Evolutionary conservation across 2,113 vertebrate species (phyloP), one percentile per base, ranked within the genome.

Genomic region (Fulica atra): DNA sequence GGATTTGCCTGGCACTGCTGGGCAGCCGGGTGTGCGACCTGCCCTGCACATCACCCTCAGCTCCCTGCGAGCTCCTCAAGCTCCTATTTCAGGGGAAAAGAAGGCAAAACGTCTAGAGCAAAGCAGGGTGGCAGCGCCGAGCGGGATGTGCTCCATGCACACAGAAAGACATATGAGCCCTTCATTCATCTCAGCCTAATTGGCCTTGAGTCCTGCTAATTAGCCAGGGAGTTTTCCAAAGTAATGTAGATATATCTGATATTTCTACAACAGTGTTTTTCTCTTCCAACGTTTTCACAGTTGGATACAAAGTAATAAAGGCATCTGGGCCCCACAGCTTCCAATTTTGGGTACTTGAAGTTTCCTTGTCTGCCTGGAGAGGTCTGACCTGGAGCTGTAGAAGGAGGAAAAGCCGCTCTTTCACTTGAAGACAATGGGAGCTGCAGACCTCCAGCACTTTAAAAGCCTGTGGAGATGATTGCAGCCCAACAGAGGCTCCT

Each of bases 1-100:
- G 65, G 65, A 4, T 44, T 36, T 0, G 2, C 4, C 2, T 3
- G 60, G 72, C 4, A 2, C 53, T 6, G 48, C 54, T 18, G 61
- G 82, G 51, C 50, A 11, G 28, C 0, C 13, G 73, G 66, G 69
- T 4, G 25, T 15, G 54, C 4, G 4, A 54, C 24, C 42, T 35
- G 54, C 40, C 60, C 57, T 2, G 2, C 7, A 1, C 13, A 12
- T 65, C 8, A 1, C 53, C 65, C 79, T 70, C 46, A 16, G 3
- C 65, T 18, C 65, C 54, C 46, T 9, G 36, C 6, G 2, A 64
- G 54, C 16, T 63, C 36, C 81, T 29, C 9, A 2, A 51, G 35
- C 11, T n/a, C 29, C 13, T 5, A 6, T 20, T 14, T 70, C 19
- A 20, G 17, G 60, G 68, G 6, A 6, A 23, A 24, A 36, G 61